Percentiles rank a stretch among this genome's conserved stretches.
Evolutionary conservation across 2,888 invertebrate species (phyloP).

Genomic region (Erannis defoliaria): DNA sequence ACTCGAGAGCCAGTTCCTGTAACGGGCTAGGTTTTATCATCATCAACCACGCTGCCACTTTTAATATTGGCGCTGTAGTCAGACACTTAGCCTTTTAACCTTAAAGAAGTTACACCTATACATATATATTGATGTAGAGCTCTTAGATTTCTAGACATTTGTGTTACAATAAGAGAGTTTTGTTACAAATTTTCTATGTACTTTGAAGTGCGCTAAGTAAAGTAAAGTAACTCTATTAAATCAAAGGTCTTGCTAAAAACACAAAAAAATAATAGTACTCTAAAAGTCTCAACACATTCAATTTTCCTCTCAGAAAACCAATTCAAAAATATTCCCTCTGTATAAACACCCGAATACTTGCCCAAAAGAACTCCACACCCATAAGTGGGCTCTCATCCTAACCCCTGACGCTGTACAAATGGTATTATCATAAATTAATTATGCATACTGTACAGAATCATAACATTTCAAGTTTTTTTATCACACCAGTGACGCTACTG

Average conservation of each 20-base stretch:
- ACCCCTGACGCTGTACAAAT: conserved; percentile 52
- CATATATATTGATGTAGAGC: no score
- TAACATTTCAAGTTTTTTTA: conserved; percentile 56
- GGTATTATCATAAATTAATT: conserved; percentile 72
- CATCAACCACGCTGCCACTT: no score
- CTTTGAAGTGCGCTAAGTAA: no score
- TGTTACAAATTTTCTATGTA: no score
- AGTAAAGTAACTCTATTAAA: no score
- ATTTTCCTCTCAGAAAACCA: conserved; percentile 33
- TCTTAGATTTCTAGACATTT: no score
- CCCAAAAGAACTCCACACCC: conserved; percentile 44
- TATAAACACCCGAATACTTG: conserved; percentile 40
- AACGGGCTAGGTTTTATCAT: no score
- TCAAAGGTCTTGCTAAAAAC: background rate
- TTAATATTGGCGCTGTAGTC: no score
- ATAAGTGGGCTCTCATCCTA: conserved; percentile 60
- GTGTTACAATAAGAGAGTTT: no score
- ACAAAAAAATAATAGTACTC: background rate
- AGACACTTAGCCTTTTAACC: no score
- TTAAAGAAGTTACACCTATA: no score
- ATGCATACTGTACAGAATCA: conserved; percentile 63
- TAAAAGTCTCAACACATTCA: conserved; percentile 23
- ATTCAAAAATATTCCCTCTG: conserved; percentile 37
- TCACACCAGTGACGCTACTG: conserved; percentile 38
- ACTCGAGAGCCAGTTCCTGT: no score